Evolutionary conservation across 2,797 vertebrate genomes (phyloP).

Genomic region (Zenarchopterus dispar): DNA sequence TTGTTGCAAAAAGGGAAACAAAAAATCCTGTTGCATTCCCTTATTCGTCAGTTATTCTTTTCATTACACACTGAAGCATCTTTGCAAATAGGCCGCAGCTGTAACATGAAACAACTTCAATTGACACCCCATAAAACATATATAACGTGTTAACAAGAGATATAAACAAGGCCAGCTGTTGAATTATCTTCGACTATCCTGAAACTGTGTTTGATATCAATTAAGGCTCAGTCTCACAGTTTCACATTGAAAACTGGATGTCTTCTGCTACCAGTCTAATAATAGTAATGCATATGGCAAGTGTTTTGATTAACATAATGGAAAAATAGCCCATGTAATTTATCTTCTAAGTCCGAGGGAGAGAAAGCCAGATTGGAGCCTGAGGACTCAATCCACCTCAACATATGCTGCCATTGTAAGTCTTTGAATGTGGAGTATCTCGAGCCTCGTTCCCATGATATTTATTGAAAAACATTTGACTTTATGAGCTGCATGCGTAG

Average conservation of each 20-base stretch:
- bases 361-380: conserved; percentile 83
- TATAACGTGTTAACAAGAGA: conserved; percentile 83
- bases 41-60: conserved; percentile 61
- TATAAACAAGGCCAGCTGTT: conserved; percentile 80
- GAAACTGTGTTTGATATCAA: conserved; percentile 76
- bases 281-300: conserved; percentile 81
- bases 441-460: conserved; percentile 79
- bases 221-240: conserved; percentile 73
- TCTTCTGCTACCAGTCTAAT: conserved; percentile 79
- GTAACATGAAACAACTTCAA: conserved; percentile 70
- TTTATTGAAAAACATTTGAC: conserved; percentile 85
- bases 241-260: conserved; percentile 77
- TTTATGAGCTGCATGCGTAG: conserved; percentile 83
- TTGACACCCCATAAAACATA: conserved; percentile 78
- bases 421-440: conserved; percentile 74
- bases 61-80: conserved; percentile 55
- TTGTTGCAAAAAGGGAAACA: conserved; percentile 35
- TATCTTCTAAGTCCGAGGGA: conserved; percentile 84
- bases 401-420: conserved; percentile 81
- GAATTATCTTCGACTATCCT: conserved; percentile 76
- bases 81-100: conserved; percentile 66
- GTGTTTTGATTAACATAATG: conserved; percentile 86
- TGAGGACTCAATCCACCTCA: conserved; percentile 86
- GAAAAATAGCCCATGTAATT: conserved; percentile 82
- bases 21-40: conserved; percentile 52